Evolutionary conservation across 2,113 vertebrate species (phyloP).

Genomic region (Donacobius atricapilla): DNA sequence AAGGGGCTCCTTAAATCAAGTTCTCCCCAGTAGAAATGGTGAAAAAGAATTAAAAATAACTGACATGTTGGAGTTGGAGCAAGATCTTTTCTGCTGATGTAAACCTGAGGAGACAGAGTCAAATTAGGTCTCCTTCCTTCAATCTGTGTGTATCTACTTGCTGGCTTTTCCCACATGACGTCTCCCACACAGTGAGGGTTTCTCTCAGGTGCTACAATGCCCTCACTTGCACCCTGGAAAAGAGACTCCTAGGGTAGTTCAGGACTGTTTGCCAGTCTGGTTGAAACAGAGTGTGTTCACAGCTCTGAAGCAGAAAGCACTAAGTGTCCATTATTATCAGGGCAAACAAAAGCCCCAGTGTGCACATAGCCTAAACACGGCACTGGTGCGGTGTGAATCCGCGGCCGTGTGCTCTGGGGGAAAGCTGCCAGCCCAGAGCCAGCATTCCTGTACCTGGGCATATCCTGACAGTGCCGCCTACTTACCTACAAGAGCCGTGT

Average conservation of each 20-base stretch:
- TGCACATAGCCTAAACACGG: background rate
- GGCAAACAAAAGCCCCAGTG: conserved; percentile 55
- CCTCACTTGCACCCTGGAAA: background rate
- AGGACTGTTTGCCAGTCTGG: background rate
- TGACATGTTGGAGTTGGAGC: accelerated
- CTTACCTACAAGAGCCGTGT: conserved; percentile 40
- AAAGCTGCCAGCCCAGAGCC: background rate
- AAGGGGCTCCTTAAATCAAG: background rate
- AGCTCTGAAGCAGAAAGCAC: conserved; percentile 13
- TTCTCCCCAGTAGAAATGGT: background rate
- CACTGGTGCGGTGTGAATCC: background rate
- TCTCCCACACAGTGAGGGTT: background rate
- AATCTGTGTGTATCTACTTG: background rate
- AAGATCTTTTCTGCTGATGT: background rate
- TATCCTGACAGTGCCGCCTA: conserved; percentile 31
- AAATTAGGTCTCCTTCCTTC: background rate
- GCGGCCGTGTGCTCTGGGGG: background rate
- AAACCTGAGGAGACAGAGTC: background rate
- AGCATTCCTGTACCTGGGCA: background rate
- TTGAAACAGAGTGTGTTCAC: background rate
- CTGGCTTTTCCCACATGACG: background rate
- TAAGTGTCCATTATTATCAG: conserved; percentile 42
- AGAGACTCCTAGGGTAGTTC: background rate
- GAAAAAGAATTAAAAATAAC: background rate
- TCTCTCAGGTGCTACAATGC: background rate